These are phyloP conservation scores for Anabas testudineus DNA, from an alignment of 2,797 vertebrate genomes.

Conservation along the genomic window DNA sequence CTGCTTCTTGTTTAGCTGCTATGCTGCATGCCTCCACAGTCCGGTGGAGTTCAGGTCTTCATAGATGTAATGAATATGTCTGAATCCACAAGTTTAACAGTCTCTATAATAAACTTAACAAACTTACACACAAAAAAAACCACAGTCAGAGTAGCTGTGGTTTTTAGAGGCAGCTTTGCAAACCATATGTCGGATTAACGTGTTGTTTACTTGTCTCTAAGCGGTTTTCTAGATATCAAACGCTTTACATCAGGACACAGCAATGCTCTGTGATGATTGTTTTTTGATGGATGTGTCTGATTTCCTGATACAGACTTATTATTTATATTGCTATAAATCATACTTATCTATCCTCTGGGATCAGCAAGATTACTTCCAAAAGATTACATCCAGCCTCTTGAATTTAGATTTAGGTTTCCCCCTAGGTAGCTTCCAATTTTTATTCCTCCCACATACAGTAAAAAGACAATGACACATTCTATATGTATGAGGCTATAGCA, in stretches of 20 bases:
- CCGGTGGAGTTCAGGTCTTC: constrained; percentile 5
- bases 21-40: constrained; percentile 7
- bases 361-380: constrained; percentile 18
- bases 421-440: constrained; percentile 32
- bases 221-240: constrained; percentile 17
- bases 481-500: not conserved
- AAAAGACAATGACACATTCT: not conserved
- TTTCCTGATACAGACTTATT: constrained; percentile 11
- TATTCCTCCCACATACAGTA: too few species aligned
- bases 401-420: constrained; percentile 25
- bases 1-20: constrained; percentile 47
- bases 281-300: constrained; percentile 5
- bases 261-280: not conserved
- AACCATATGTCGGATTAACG: constrained; percentile 21
- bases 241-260: not conserved
- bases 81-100: constrained; percentile 45
- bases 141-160: constrained; percentile 31
- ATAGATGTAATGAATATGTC: constrained; percentile 7
- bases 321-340: constrained; percentile 13
- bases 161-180: constrained; percentile 39
- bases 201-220: constrained; percentile 23
- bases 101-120: constrained; percentile 52
- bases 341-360: constrained; percentile 23
- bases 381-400: constrained; percentile 25
- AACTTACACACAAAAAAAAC: constrained; percentile 38